Evolutionary conservation across 2,797 vertebrate genomes (phyloP), one percentile per base, ranked within the genome.

Genomic region (Fistularia tabacaria): DNA sequence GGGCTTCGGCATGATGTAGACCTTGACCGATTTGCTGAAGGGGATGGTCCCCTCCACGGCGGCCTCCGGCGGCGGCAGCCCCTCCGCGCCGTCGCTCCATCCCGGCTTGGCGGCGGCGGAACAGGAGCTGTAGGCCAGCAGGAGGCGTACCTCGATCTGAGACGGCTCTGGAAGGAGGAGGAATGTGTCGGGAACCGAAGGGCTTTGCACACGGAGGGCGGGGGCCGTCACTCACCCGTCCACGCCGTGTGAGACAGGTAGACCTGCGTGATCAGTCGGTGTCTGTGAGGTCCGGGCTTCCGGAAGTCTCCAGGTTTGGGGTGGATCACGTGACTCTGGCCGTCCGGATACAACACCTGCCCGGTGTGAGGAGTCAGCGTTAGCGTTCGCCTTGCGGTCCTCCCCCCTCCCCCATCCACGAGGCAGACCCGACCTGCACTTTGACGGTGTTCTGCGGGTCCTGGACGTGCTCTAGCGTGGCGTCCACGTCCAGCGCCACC

Each of bases 1-100:
- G 1, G 94, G 94, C 77, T 98, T 99, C 64, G 97, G 97, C 95
- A 98, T 97, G 68, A 98, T 96, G 70, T 87, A 97, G 47, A 99
- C 96, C 79, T 96, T 98, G 62, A 97, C 96, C 0, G 94, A 74
- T 66, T 95, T 96, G 91, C 96, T 95, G 79, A 99, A 93, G 0
- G 93, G 92, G 8, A 99, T 95, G 51, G 94, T 96, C 46, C 97
- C 96, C 61, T 98, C 96, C 0, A 92, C 95, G 51, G 88, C 73
- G 0, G 74, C 89, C 56, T 97, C 95, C 0, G 88, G 50, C 1
- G 85, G 81, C 0, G 91, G 88, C 4, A 92, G 71, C 36, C 84
- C 40, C 37, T 97, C 96, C 0, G 71, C 50, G 71, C 85, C 87
- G 61, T 98, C 95, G 0, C 63, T 88, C 93, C 94, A 97, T 12